phyloP scores from a whole-genome alignment of 2,888 invertebrate genomes.

The Dryomyza anilis region DNA sequence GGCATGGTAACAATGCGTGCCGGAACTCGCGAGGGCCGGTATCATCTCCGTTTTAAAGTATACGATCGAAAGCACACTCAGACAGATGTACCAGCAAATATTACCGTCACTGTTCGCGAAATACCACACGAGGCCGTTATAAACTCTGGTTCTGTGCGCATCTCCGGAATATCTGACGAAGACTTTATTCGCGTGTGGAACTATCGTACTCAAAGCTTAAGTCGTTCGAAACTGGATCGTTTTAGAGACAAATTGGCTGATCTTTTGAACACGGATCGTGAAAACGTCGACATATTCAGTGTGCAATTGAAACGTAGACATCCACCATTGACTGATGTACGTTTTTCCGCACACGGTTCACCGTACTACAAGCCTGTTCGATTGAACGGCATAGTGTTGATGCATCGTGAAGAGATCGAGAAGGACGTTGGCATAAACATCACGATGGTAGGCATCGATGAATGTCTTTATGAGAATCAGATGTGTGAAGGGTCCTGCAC shows the following conservation, averaged over 20 bases:
- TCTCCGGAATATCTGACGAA: slow-evolving; percentile 93
- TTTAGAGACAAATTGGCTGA: slow-evolving; percentile 88
- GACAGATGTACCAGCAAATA: slow-evolving; percentile 94
- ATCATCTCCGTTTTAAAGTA: slow-evolving; percentile 82
- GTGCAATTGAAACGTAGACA: slow-evolving; percentile 87
- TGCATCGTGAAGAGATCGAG: slow-evolving; percentile 93
- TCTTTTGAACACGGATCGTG: slow-evolving; percentile 81
- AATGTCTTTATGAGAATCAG: slow-evolving; percentile 92
- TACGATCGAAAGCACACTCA: slow-evolving; percentile 95
- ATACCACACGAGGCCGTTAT: slow-evolving; percentile 95
- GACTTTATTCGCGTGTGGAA: slow-evolving; percentile 96
- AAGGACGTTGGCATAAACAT: slow-evolving; percentile 93
- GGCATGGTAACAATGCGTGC: slow-evolving; percentile 96
- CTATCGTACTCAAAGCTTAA: slow-evolving; percentile 83
- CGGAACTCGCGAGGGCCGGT: slow-evolving; percentile 86
- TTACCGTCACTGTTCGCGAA: slow-evolving; percentile 90
- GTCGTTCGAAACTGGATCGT: slow-evolving; percentile 86
- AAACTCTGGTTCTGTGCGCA: slow-evolving; percentile 92
- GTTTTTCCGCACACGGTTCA: slow-evolving; percentile 94
- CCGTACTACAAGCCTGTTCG: slow-evolving; percentile 94
- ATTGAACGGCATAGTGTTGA: slow-evolving; percentile 90
- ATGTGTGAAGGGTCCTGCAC: slow-evolving; percentile 97
- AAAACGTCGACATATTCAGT: slow-evolving; percentile 95
- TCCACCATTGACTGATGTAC: slow-evolving; percentile 87
- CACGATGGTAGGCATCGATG: slow-evolving; percentile 97